Evolutionary conservation across 2,888 invertebrate species (phyloP).

Genomic region (Idaea aversata): DNA sequence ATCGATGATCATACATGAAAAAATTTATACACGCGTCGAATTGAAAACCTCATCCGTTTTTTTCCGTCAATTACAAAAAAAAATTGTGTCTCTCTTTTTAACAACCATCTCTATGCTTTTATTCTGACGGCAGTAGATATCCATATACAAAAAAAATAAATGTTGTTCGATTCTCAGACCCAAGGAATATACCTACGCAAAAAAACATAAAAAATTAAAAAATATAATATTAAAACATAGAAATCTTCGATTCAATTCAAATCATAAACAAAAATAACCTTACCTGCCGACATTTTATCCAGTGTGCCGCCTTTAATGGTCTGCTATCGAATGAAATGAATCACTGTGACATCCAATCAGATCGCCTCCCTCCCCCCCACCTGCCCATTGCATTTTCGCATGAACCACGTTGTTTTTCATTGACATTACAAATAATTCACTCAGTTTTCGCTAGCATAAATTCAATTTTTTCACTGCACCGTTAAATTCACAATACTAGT

Average conservation of each 20-base stretch:
- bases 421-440: constrained; percentile 52
- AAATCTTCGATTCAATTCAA: not conserved
- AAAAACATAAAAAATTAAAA: too few relatives aligned
- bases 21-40: too few relatives aligned
- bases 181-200: too few relatives aligned
- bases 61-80: too few relatives aligned
- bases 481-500: constrained; percentile 14
- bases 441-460: constrained; percentile 27
- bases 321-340: constrained; percentile 45
- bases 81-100: too few relatives aligned
- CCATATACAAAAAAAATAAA: too few relatives aligned
- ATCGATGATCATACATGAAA: too few relatives aligned
- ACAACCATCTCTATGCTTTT: too few relatives aligned
- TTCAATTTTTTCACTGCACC: constrained; percentile 13
- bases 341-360: constrained; percentile 48
- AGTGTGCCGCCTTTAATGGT: constrained; percentile 44
- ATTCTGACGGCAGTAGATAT: too few relatives aligned
- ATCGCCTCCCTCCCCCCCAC: constrained; percentile 52
- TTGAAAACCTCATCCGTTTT: too few relatives aligned
- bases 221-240: too few relatives aligned
- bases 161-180: too few relatives aligned
- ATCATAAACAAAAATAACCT: constrained; percentile 23
- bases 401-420: constrained; percentile 54
- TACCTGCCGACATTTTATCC: constrained; percentile 72
- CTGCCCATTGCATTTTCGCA: constrained; percentile 69